A percentile compares a stretch with the other conserved stretches of the same genome.
Conservation (phyloP, 2,113 vertebrate species). For the Pteronura brasiliensis region DNA sequence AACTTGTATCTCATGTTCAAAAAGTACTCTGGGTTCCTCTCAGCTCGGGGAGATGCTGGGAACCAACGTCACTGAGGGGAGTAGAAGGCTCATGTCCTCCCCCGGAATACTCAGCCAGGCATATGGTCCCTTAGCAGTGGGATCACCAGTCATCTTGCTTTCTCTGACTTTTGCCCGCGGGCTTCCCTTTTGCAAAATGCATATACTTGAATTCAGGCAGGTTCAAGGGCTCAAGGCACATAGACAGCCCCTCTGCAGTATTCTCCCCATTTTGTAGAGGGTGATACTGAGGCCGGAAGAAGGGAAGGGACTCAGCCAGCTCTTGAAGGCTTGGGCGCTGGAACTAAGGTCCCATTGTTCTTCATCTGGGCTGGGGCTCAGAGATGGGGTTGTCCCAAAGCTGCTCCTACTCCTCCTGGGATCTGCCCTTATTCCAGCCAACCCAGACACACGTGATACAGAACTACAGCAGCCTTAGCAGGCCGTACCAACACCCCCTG, state of each 20-base stretch:
- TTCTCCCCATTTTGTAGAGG: neutral
- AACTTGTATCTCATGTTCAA: too few species aligned
- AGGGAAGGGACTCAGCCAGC: neutral
- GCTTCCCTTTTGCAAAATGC: neutral
- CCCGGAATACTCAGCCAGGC: neutral
- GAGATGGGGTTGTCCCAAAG: neutral
- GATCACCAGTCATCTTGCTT: neutral
- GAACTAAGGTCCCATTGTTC: neutral
- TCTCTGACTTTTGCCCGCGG: neutral
- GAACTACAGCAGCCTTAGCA: neutral
- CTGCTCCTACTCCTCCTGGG: neutral
- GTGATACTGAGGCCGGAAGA: neutral
- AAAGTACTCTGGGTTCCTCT: neutral
- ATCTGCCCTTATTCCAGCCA: neutral
- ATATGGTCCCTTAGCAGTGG: rapidly evolving
- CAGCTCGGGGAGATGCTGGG: neutral
- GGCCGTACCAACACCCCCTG: neutral
- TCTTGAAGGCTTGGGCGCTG: neutral
- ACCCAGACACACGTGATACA: neutral
- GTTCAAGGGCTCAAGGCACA: too few species aligned
- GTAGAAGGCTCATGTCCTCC: neutral
- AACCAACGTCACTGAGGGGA: neutral
- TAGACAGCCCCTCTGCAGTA: rapidly evolving
- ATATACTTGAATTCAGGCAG: neutral
- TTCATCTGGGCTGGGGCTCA: too few species aligned